Base-by-base conservation (phyloP, 1,140 invertebrate genomes). In the Ptiloglossa arizonensis region DNA sequence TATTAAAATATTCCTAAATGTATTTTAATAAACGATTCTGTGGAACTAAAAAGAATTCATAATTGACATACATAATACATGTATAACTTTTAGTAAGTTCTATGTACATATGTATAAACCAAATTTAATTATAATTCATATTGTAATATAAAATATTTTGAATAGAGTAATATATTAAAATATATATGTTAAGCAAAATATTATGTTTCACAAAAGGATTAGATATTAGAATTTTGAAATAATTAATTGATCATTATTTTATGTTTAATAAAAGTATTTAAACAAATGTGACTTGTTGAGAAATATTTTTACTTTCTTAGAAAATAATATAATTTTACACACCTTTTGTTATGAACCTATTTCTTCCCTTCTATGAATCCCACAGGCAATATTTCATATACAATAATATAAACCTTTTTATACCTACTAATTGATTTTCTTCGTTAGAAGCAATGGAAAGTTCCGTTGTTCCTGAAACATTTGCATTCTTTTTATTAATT, bases 401-500 rank as follows among this genome's bases (percentile, higher is more conserved):
- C 44, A 13, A n/a, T 41, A 50, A 15, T 48, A 19, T 50, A 71
- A 73, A 59, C 46, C 9, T 71, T 57, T 70, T 44, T 32, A n/a
- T 56, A 73, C 69, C 64, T 69, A 50, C 48, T 81, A 77, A 24
- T 79, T 76, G 71, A 56, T 69, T 62, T 57, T 69, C 46, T 72
- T 73, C 17, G 54, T 48, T 32, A 82, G 50, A 62, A 52, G 52
- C 38, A 79, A 35, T 70, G 48, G 57, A 69, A 74, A 67, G 59
- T 81, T 50, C 56, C 15, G 57, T 64, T 77, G 63, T 70, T 22
- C 80, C 84, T 86, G 80, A 80, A 86, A 86, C 84, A 86, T 85
- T 74, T 64, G 29, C 15, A 64, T 74, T 41, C 19, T 60, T 71
- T 66, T 52, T 69, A 27, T 41, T 44, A 15, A 29, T 27, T 22